A percentile compares a stretch with the other conserved stretches of the same genome.
Evolutionary conservation across 2,797 vertebrate species (phyloP).

Genomic region (Spinus pinus): DNA sequence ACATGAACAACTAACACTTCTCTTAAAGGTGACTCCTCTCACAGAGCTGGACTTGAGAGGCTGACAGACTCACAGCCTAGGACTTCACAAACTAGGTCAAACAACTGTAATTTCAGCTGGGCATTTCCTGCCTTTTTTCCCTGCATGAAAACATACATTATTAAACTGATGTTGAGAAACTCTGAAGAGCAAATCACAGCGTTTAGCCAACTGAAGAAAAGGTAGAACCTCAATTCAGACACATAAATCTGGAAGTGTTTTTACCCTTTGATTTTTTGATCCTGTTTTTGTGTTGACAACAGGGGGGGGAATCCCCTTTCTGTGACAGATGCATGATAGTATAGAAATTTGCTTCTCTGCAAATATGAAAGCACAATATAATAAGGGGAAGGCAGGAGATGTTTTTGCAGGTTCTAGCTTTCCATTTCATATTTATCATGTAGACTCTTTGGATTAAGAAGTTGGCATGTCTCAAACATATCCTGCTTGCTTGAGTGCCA

Average conservation of each 20-base stretch:
- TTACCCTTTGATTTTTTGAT: neutral
- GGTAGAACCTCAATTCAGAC: neutral
- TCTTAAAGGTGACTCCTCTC: neutral
- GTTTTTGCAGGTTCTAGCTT: neutral
- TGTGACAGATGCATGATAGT: neutral
- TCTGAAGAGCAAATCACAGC: neutral
- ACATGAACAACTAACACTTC: neutral
- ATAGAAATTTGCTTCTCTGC: neutral
- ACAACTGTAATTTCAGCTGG: neutral
- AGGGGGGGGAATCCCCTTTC: neutral
- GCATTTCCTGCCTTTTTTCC: neutral
- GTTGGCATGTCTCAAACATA: neutral
- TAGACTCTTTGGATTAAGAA: constrained; percentile 4
- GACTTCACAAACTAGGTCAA: neutral
- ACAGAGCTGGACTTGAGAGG: neutral
- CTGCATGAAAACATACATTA: neutral
- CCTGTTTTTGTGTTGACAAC: neutral
- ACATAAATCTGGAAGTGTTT: neutral
- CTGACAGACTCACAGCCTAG: neutral
- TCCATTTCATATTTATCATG: neutral
- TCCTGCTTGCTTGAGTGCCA: neutral
- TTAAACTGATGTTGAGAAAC: neutral
- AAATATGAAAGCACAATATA: neutral
- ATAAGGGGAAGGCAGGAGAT: neutral
- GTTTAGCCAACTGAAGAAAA: neutral